Evolutionary conservation across 1,140 invertebrate species (phyloP).

Genomic region (Halictus rubicundus): DNA sequence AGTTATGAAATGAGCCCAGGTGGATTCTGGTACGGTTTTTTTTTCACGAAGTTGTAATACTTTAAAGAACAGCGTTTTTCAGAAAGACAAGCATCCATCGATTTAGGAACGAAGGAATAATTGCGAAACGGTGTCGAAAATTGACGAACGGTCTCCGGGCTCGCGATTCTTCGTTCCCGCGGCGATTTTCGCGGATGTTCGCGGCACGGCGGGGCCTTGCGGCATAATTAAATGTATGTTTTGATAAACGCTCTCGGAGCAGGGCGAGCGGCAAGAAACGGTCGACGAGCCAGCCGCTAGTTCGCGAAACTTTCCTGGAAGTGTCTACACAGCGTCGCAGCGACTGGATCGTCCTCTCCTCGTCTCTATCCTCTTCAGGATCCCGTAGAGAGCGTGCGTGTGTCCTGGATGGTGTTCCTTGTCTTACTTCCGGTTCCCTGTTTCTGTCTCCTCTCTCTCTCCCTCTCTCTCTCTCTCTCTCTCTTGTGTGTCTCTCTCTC

Average conservation of each 20-base stretch:
- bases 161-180: neutral
- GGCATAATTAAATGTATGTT: conserved; percentile 33
- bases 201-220: neutral
- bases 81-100: too few species aligned
- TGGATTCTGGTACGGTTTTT: too few species aligned
- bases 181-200: neutral
- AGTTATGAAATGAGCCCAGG: too few species aligned
- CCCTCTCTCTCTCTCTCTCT: conserved; percentile 11
- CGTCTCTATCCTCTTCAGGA: conserved; percentile 10
- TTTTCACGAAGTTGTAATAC: too few species aligned
- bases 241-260: conserved; percentile 29
- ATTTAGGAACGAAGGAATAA: too few species aligned
- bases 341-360: neutral
- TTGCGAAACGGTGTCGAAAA: too few species aligned
- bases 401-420: conserved; percentile 23
- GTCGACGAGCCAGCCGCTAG: conserved; percentile 29
- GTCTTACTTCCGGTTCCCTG: conserved; percentile 7
- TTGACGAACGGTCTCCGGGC: too few species aligned
- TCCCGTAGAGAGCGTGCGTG: conserved; percentile 38
- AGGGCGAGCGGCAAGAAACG: conserved; percentile 46
- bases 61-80: too few species aligned
- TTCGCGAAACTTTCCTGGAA: conserved; percentile 65
- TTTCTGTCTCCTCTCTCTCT: conserved; percentile 14
- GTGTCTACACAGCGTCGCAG: conserved; percentile 59
- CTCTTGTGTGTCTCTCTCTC: neutral